Conservation (phyloP, 2,888 invertebrate species). For the Periphyllus acericola region DNA sequence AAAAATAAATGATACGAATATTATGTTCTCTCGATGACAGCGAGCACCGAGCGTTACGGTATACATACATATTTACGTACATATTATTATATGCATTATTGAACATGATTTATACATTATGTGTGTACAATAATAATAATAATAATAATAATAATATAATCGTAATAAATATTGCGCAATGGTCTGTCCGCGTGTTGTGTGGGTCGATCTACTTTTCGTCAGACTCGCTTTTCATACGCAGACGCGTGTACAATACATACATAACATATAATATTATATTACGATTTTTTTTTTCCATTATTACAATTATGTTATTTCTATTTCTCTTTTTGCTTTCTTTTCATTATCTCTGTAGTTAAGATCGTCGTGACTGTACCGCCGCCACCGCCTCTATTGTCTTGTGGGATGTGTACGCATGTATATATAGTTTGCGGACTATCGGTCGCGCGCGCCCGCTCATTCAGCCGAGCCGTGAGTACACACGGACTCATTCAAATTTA, state of each 20-base stretch:
- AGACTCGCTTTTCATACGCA: constrained; percentile 16
- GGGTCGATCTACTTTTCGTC: constrained; percentile 54
- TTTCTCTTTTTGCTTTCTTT: constrained; percentile 38
- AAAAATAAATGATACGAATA: not conserved
- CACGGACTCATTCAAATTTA: not conserved
- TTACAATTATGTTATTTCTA: constrained; percentile 31
- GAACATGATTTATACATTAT: too few species aligned
- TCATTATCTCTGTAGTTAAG: constrained; percentile 24
- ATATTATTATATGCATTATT: too few species aligned
- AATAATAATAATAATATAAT: not conserved
- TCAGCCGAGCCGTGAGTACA: not conserved
- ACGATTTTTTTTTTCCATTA: constrained; percentile 17
- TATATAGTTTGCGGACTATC: not conserved
- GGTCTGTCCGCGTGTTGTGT: constrained; percentile 8
- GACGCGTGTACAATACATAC: not conserved
- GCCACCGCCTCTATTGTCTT: not conserved
- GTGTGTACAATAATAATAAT: not conserved
- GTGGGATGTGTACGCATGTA: not conserved
- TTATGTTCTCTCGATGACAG: not conserved
- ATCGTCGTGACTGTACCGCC: constrained; percentile 39
- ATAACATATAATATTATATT: not conserved
- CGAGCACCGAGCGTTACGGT: not conserved
- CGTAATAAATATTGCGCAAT: constrained; percentile 51
- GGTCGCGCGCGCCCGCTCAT: too few species aligned
- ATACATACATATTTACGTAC: not conserved